Evolutionary conservation across 2,888 invertebrate species (phyloP).

Genomic region (Zele albiditarsus): DNA sequence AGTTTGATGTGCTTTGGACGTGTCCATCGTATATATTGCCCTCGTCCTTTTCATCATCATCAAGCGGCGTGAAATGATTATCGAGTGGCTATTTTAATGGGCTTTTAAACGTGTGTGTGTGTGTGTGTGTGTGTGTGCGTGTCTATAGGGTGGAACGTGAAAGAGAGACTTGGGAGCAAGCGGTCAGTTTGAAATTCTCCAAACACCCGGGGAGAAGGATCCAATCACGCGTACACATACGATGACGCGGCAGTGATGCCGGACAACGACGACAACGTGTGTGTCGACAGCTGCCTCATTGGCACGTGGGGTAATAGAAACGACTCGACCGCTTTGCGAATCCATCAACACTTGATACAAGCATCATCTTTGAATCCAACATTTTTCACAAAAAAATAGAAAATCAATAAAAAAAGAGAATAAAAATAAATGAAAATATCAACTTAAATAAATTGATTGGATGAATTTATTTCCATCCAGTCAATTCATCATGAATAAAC

Average conservation of each 20-base stretch:
- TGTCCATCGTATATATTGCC: neutral
- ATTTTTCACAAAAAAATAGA: neutral
- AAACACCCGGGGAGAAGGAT: constrained; percentile 49
- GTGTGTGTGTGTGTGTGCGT: too few species aligned
- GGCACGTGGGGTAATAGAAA: neutral
- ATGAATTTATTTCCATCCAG: too few species aligned
- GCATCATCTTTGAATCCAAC: neutral
- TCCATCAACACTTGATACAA: constrained; percentile 11
- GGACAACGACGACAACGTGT: constrained; percentile 45
- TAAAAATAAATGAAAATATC: neutral
- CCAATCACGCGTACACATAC: constrained; percentile 60
- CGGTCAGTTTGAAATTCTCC: constrained; percentile 36
- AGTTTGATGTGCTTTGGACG: neutral
- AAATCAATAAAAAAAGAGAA: too few species aligned
- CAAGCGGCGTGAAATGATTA: constrained; percentile 42
- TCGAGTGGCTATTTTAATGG: constrained; percentile 23
- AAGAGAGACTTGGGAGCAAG: constrained; percentile 36
- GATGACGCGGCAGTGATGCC: constrained; percentile 56
- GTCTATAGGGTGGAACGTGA: constrained; percentile 3
- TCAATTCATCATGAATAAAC: too few species aligned
- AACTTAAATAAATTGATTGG: too few species aligned
- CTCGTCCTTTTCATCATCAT: neutral
- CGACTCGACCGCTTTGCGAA: neutral
- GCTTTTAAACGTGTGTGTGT: neutral
- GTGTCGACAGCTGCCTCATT: constrained; percentile 33